Evolutionary conservation across 2,888 invertebrate genomes (phyloP), one percentile per base, ranked within the genome.

Genomic region (Eristalis pertinax): DNA sequence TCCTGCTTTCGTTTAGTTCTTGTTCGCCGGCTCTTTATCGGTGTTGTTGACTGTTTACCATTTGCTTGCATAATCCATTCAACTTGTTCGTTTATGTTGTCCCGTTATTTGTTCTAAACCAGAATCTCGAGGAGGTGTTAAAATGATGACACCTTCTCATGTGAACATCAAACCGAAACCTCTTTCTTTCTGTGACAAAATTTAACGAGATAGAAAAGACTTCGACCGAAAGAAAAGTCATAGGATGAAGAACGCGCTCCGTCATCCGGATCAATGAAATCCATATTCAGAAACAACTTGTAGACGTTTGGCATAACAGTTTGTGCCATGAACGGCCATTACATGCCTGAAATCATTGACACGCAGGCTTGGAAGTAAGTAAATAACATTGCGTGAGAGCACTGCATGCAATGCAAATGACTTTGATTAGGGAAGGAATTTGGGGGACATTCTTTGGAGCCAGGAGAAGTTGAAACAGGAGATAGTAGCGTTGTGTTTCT

Each of bases 41-140:
- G 5, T n/a, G 13, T 22, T 78, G 56, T 78, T 70, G 78, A 72
- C 78, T 19, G 56, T 56, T 78, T 78, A 56, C 8, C 78, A 65
- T 38, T 26, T 70, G 29, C 22, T 29, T 38, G 38, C 24, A 64
- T 58, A 56, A 69, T 69, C 29, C 62, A 69, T 68, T 68, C 68
- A 77, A 32, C 50, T 43, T 4, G 26, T 62, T 68, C n/a, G 69
- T 32, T 22, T 43, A 15, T 15, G 64, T 26, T 38, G 32, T 78
- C 35, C 78, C 78, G 78, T 78, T 78, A 78, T 64, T 64, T 38
- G 41, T 64, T 70, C 22, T 29, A 50, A 43, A 69, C 13, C 15
- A 43, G 62, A 77, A 50, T 29, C 50, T 32, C 19, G 43, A 7
- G 24, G 29, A 77, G 77, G 68, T 77, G 68, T 69, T 69, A 76